Evolutionary conservation across 2,888 invertebrate species (phyloP), one percentile per base, ranked within the genome.

Genomic region (Cybosia mesomella): DNA sequence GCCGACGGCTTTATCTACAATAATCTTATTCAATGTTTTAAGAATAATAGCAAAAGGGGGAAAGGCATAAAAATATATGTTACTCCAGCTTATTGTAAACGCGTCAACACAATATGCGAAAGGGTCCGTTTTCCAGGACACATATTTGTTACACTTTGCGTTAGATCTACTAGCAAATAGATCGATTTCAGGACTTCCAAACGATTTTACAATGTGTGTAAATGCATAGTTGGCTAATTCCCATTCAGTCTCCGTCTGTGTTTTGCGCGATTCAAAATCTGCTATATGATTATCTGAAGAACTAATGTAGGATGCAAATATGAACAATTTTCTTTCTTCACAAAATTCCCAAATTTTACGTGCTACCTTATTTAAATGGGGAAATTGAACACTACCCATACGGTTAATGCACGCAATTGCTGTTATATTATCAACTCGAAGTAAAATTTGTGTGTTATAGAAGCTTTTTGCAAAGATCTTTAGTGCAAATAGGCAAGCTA

Each of bases 121-220:
- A 1, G 82, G 80, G 32, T 83, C 81, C 0, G 55, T 53, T 11
- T 75, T 64, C 81, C 81, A 82, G 0, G 79, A 75, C 1, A 78
- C 58, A 57, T 71, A 83, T 32, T 22, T 68, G 1, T 13, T 0
- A 64, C 80, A 80, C 69, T 82, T 80, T 9, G 60, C 65, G 62
- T 83, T 82, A 36, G 18, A 15, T n/a, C 59, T 18, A 11, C n/a
- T n/a, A 1, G 59, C 59, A 59, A 59, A 59, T 21, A 59, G n/a
- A 39, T 59, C 21, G 10, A 59, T 59, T 32, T 21, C 13, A 36
- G 59, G 59, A 11, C 21, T 36, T 32, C 39, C 22, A 39, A 60
- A 60, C 3, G 21, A 13, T 15, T n/a, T 36, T n/a, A 22, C 13
- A 11, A 60, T 36, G 9, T 21, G 8, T 36, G 11, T 43, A 43